These are phyloP conservation scores for Stenolophus ochropezus DNA, from an alignment of 2,888 invertebrate species.

Conservation along the genomic window DNA sequence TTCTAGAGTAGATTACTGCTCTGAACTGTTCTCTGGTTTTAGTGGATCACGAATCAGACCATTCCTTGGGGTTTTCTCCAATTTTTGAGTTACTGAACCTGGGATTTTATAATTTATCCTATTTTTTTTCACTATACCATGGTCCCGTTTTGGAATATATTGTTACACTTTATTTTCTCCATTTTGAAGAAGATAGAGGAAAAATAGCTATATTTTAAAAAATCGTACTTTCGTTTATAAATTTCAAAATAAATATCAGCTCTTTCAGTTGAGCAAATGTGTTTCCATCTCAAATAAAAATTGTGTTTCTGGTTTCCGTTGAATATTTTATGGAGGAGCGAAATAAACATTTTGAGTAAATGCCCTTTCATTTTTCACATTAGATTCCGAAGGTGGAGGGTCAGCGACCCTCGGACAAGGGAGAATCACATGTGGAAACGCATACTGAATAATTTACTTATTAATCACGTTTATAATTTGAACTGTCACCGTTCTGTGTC, in stretches of 20 bases:
- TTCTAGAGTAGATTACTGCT: too few species aligned
- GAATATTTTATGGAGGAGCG: not conserved
- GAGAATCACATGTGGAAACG: conserved; percentile 4
- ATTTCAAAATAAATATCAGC: not conserved
- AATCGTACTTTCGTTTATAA: too few species aligned
- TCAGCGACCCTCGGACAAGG: not conserved
- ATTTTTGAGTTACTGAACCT: too few species aligned
- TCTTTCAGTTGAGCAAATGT: not conserved
- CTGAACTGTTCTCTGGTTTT: too few species aligned
- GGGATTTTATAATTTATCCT: too few species aligned
- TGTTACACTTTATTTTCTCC: too few species aligned
- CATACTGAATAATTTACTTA: not conserved
- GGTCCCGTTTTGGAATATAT: too few species aligned
- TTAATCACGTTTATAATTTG: conserved; percentile 11
- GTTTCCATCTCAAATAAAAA: not conserved
- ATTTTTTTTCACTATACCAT: too few species aligned
- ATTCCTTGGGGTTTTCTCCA: too few species aligned
- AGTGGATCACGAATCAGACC: too few species aligned
- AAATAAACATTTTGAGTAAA: not conserved
- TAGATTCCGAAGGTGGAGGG: not conserved
- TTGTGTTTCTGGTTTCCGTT: not conserved
- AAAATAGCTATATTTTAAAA: too few species aligned
- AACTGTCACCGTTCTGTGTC: not conserved
- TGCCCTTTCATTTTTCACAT: not conserved
- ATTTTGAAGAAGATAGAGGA: too few species aligned